Base-by-base conservation (phyloP, 2,888 invertebrate species). In the Dermolepida albohirtum region DNA sequence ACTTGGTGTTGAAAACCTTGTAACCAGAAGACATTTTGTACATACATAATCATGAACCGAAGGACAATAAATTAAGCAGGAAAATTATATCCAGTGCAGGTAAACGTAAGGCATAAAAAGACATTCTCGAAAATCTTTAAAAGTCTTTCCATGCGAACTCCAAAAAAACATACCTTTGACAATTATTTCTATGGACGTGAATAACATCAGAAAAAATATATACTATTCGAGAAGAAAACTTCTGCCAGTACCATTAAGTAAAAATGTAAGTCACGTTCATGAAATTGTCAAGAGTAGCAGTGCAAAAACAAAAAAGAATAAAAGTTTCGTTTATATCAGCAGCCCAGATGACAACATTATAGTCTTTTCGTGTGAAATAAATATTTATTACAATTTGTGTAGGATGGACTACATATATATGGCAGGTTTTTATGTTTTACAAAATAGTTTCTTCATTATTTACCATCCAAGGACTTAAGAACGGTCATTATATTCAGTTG, bases 371-470 rank as follows among this genome's bases (percentile, higher is more conserved):
- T 44, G 44, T 4, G n/a, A 44, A 44, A 44, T 12, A n/a, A 44
- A n/a, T 44, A 44, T 44, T 44, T 12, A n/a, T n/a, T n/a, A 1
- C 44, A 22, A 1, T 44, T 44, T 44, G 44, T 44, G 44, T 44
- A 12, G 44, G 44, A n/a, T 44, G 44, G 6, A 22, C 4, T 22
- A 22, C 22, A 22, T 22, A 22, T 22, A 22, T 22, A 22, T n/a
- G n/a, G 44, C n/a, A 44, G 8, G 44, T 44, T 44, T n/a, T 44
- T 12, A 44, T 44, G 4, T 44, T 44, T 6, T 8, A n/a, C n/a
- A 44, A 44, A 44, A 44, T 44, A 44, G 5, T 44, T 44, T 1
- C 44, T 44, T 44, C 44, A 44, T 44, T 44, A n/a, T 44, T 44
- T 44, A 44, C 44, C 44, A 44, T 44, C 44, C 44, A n/a, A n/a